Evolutionary conservation across 1,140 invertebrate genomes (phyloP).

Genomic region (Macrobrachium nipponense): DNA sequence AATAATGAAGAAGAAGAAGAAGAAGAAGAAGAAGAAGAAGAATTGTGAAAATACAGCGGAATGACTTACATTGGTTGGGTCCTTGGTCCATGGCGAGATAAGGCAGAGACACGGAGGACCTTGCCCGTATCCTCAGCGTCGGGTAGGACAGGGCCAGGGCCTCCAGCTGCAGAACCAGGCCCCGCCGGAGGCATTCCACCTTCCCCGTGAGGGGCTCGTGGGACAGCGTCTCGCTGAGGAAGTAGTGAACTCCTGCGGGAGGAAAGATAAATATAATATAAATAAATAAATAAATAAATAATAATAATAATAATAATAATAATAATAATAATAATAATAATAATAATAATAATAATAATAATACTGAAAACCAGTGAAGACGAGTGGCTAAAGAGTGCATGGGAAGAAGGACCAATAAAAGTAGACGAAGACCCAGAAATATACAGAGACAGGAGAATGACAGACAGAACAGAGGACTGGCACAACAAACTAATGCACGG

Average conservation of each 20-base stretch:
- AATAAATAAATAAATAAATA: too few species aligned
- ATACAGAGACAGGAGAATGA: too few species aligned
- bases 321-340: too few species aligned
- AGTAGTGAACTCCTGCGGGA: slow-evolving; percentile 34
- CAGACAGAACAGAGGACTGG: too few species aligned
- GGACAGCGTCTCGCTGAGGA: slow-evolving; percentile 39
- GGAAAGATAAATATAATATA: too few species aligned
- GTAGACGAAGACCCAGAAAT: too few species aligned
- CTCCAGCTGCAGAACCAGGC: slow-evolving; percentile 37
- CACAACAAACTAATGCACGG: too few species aligned
- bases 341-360: too few species aligned
- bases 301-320: too few species aligned
- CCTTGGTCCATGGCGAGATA: background rate
- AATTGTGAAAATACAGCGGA: slow-evolving; percentile 6
- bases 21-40: background rate
- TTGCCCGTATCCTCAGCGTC: slow-evolving; percentile 17
- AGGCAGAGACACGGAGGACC: background rate
- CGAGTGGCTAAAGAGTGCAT: too few species aligned
- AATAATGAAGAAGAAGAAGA: background rate
- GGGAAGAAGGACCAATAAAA: too few species aligned
- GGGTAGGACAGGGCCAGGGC: slow-evolving; percentile 29
- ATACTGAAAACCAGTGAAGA: too few species aligned
- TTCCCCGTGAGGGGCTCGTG: slow-evolving; percentile 24
- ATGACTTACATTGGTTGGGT: background rate
- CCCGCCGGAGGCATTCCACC: slow-evolving; percentile 35